These are phyloP conservation scores for Lumbricus terrestris DNA, from an alignment of 2,888 invertebrate genomes.

Conservation along the genomic window DNA sequence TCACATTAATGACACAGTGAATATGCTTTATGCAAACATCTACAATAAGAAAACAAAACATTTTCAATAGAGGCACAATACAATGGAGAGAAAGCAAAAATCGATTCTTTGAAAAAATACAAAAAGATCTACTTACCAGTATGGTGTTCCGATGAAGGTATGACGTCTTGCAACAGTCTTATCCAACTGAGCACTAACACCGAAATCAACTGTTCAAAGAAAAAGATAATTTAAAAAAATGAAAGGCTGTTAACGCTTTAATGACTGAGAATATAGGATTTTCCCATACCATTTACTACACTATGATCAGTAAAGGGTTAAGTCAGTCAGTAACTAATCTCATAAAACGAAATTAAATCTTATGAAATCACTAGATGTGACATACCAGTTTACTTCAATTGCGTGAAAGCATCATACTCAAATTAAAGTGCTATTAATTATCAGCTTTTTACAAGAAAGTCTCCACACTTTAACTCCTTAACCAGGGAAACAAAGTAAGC, in stretches of 20 bases:
- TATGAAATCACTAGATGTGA: not conserved
- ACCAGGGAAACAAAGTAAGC: too few species aligned
- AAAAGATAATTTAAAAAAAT: not conserved
- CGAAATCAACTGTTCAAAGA: slow-evolving; percentile 82
- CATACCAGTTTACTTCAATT: not conserved
- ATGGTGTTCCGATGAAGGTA: slow-evolving; percentile 83
- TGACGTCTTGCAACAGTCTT: slow-evolving; percentile 97
- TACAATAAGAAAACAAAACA: not conserved
- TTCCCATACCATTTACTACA: too few species aligned
- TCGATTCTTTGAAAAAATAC: not conserved
- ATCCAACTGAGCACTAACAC: slow-evolving; percentile 97
- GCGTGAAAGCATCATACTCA: not conserved
- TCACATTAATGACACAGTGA: not conserved
- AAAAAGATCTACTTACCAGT: slow-evolving; percentile 59
- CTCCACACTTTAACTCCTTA: not conserved
- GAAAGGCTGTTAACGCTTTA: too few species aligned
- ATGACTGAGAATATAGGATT: not conserved
- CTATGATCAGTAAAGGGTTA: too few species aligned
- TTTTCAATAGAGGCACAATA: not conserved
- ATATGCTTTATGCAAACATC: not conserved
- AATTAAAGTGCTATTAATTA: not conserved
- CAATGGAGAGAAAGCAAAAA: not conserved
- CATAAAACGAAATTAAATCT: too few species aligned
- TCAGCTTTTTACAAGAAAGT: not conserved
- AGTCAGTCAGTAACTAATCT: too few species aligned